Conservation (phyloP, 2,113 vertebrate genomes). For the Brachirus orientalis region DNA sequence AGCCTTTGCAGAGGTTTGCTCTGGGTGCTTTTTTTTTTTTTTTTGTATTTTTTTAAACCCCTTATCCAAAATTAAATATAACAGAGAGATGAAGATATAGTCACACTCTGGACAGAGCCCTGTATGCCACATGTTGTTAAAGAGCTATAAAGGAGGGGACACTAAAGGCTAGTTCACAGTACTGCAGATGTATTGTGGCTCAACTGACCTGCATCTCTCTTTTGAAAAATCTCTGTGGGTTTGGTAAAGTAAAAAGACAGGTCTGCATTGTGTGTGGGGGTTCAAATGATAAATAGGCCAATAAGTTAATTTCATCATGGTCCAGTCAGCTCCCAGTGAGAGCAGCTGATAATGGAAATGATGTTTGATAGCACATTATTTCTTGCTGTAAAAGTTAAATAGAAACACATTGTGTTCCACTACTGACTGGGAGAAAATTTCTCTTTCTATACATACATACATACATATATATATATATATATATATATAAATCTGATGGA, state of each 20-base stretch:
- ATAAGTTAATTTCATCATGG: conserved; percentile 2
- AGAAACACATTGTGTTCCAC: background rate
- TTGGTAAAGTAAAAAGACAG: background rate
- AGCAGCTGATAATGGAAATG: background rate
- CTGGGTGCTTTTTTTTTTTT: too few relatives aligned
- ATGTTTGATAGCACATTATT: background rate
- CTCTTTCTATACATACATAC: too few relatives aligned
- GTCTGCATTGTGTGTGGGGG: background rate
- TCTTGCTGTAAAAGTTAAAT: conserved; percentile 1
- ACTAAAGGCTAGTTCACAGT: too few relatives aligned
- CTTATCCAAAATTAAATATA: too few relatives aligned
- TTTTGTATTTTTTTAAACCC: too few relatives aligned
- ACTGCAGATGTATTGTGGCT: too few relatives aligned
- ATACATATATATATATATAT: background rate
- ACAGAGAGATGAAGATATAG: too few relatives aligned
- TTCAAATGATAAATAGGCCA: background rate
- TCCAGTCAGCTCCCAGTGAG: background rate
- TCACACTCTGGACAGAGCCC: too few relatives aligned
- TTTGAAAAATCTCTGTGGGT: background rate
- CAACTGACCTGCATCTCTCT: too few relatives aligned
- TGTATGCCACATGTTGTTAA: too few relatives aligned
- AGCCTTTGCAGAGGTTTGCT: too few relatives aligned
- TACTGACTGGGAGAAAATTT: background rate
- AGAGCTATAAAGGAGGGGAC: too few relatives aligned
- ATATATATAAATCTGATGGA: background rate